Conservation (phyloP, 1,140 invertebrate species). For the Scaptodrosophila lebanonensis region DNA sequence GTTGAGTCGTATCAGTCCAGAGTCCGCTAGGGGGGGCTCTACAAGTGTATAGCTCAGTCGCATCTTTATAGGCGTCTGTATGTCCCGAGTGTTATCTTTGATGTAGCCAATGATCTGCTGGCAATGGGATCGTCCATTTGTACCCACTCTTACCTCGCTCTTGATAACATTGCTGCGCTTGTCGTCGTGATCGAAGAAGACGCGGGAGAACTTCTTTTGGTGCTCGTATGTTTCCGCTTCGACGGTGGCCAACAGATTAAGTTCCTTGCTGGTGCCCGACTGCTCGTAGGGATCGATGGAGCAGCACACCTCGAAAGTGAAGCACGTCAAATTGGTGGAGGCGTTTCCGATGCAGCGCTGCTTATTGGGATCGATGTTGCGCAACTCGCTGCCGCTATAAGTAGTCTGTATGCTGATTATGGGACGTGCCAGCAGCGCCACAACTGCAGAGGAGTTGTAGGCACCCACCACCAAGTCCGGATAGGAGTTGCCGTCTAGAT, state of each 20-base stretch:
- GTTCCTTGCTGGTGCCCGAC: conserved; percentile 77
- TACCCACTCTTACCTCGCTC: conserved; percentile 79
- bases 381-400: conserved; percentile 79
- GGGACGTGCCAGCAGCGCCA: conserved; percentile 87
- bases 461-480: conserved; percentile 94
- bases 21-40: conserved; percentile 81
- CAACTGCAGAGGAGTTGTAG: conserved; percentile 78
- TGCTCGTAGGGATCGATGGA: conserved; percentile 84
- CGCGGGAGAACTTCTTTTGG: conserved; percentile 88
- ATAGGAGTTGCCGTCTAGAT: conserved; percentile 94
- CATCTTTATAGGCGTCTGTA: conserved; percentile 91
- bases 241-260: conserved; percentile 85
- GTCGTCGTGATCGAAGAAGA: conserved; percentile 83
- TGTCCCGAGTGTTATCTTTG: conserved; percentile 90
- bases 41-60: conserved; percentile 89
- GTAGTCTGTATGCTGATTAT: conserved; percentile 91
- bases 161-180: conserved; percentile 80
- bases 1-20: conserved; percentile 85
- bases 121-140: conserved; percentile 81
- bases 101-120: conserved; percentile 87
- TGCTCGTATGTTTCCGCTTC: conserved; percentile 89
- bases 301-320: conserved; percentile 92
- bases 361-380: conserved; percentile 88
- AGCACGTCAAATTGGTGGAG: conserved; percentile 86
- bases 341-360: conserved; percentile 84